Conservation (phyloP, 2,888 invertebrate genomes). For the Sylvicola cinctus region DNA sequence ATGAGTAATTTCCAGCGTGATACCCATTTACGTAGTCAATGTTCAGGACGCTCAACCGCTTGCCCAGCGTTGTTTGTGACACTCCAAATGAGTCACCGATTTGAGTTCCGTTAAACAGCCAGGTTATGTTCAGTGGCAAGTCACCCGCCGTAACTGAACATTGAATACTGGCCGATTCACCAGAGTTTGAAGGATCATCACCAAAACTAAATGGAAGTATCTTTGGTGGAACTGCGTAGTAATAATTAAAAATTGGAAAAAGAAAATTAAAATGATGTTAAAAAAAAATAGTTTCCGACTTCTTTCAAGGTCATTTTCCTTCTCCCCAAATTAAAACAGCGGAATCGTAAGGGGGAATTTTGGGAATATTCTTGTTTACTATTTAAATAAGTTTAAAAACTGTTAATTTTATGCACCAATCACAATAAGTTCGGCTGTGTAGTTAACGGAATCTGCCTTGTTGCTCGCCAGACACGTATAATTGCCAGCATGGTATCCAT, state of each 20-base stretch:
- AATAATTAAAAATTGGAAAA: slow-evolving; percentile 4
- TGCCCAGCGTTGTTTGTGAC: slow-evolving; percentile 25
- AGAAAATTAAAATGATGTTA: no score
- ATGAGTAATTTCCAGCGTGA: slow-evolving; percentile 56
- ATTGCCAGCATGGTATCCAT: slow-evolving; percentile 47
- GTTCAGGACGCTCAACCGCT: slow-evolving; percentile 36
- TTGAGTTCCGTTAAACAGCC: slow-evolving; percentile 28
- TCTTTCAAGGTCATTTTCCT: no score
- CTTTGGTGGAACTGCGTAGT: slow-evolving; percentile 63
- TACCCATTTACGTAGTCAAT: slow-evolving; percentile 38
- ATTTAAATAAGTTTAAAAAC: no score
- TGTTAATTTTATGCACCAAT: slow-evolving; percentile 35
- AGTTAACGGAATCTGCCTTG: slow-evolving; percentile 36
- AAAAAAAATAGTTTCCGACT: no score
- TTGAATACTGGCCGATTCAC: slow-evolving; percentile 46
- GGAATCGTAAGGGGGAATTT: slow-evolving; percentile 2
- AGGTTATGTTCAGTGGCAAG: slow-evolving; percentile 41
- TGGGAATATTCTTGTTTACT: no score
- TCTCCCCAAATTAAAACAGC: slow-evolving; percentile 10
- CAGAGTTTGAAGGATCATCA: slow-evolving; percentile 45
- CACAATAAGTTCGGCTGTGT: slow-evolving; percentile 40
- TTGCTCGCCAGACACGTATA: slow-evolving; percentile 40
- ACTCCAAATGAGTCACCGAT: slow-evolving; percentile 18
- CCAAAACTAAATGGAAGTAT: slow-evolving; percentile 58
- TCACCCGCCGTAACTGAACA: slow-evolving; percentile 53